Conservation (phyloP, 2,888 invertebrate species). For the Drosophila setosimentum region DNA sequence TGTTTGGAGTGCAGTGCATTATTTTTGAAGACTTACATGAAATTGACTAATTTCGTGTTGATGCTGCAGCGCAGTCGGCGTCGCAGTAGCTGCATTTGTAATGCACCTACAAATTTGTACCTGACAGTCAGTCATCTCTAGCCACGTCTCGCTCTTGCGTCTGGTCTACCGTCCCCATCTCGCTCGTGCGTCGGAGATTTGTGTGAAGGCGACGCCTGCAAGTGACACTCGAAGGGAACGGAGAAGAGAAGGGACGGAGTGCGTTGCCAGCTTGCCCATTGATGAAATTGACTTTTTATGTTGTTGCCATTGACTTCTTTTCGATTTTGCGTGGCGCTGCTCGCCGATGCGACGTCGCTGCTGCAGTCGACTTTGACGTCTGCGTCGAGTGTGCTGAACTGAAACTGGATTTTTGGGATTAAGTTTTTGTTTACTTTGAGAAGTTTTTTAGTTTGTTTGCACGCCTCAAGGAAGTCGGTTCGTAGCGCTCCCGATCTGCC, state of each 20-base stretch:
- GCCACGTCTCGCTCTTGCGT: conserved; percentile 30
- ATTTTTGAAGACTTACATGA: conserved; percentile 70
- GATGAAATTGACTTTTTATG: conserved; percentile 84
- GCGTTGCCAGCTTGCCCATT: conserved; percentile 68
- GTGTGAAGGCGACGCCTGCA: conserved; percentile 71
- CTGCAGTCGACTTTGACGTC: conserved; percentile 22
- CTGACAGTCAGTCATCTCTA: conserved; percentile 59
- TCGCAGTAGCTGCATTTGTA: conserved; percentile 36
- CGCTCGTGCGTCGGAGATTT: conserved; percentile 32
- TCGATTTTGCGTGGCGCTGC: conserved; percentile 58
- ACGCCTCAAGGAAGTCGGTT: conserved; percentile 82
- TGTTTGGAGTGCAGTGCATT: conserved; percentile 57
- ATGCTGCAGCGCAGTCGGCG: conserved; percentile 45
- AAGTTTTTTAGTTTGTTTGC: conserved; percentile 83
- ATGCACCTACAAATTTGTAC: conserved; percentile 79
- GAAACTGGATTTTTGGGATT: conserved; percentile 81
- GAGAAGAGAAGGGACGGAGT: conserved; percentile 20
- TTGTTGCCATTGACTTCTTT: conserved; percentile 74
- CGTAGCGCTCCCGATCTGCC: conserved; percentile 56
- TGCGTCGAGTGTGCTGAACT: conserved; percentile 35
- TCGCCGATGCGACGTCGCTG: conserved; percentile 20
- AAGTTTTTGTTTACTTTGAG: conserved; percentile 84
- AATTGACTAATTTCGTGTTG: conserved; percentile 80
- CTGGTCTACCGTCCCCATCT: conserved; percentile 3
- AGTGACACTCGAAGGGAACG: conserved; percentile 61